Evolutionary conservation across 1,140 invertebrate genomes (phyloP).

Genomic region (Caenorhabditis remanei): DNA sequence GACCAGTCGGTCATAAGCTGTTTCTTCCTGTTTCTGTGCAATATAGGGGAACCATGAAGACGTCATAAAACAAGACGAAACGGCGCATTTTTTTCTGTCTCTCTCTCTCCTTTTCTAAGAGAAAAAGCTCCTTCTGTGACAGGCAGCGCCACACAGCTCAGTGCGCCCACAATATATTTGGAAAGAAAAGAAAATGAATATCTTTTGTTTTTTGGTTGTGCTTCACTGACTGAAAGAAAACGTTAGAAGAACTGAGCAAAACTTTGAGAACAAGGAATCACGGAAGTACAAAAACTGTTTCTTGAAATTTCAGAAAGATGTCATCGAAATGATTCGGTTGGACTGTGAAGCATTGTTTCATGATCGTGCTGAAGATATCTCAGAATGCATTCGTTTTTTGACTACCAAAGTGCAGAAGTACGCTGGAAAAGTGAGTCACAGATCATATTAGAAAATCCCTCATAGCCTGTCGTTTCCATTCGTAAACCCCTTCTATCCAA

Average conservation of each 20-base stretch:
- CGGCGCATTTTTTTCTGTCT: background rate
- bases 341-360: conserved; percentile 58
- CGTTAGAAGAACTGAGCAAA: no score
- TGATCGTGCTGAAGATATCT: conserved; percentile 46
- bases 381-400: conserved; percentile 53
- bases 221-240: background rate
- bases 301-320: conserved; percentile 57
- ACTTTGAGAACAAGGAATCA: no score
- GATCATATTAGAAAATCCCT: background rate
- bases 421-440: conserved; percentile 40
- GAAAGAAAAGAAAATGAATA: background rate
- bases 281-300: no score
- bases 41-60: conserved; percentile 22
- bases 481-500: background rate
- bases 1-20: conserved; percentile 43
- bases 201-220: conserved; percentile 11
- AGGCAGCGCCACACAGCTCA: conserved; percentile 39
- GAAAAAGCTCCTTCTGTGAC: conserved; percentile 25
- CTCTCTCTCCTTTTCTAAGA: conserved; percentile 5
- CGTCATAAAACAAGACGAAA: conserved; percentile 20
- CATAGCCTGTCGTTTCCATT: background rate
- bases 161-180: conserved; percentile 3
- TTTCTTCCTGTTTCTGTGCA: conserved; percentile 47
- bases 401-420: conserved; percentile 56
- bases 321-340: conserved; percentile 40